A percentile compares a stretch with the other conserved stretches of the same genome.
Evolutionary conservation across 2,888 invertebrate genomes (phyloP).

Genomic region (Rhaphigaster nebulosa): DNA sequence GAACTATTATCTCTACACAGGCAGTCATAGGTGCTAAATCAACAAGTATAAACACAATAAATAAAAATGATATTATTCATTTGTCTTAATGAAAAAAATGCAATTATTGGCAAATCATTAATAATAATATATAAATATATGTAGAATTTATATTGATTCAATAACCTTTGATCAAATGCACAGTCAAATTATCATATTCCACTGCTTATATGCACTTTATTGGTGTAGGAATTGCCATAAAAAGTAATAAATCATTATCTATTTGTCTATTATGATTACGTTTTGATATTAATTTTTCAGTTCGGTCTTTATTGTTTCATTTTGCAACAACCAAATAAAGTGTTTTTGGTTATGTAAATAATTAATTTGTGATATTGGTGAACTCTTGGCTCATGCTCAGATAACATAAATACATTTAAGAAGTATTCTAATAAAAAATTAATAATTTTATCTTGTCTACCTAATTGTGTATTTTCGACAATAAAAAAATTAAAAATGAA

Average conservation of each 20-base stretch:
- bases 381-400: not conserved
- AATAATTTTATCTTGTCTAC: not conserved
- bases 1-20: no score
- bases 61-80: no score
- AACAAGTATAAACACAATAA: no score
- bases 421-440: not conserved
- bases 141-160: no score
- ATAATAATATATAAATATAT: no score
- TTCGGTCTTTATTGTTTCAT: not conserved
- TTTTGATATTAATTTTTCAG: not conserved
- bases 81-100: no score
- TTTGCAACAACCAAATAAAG: not conserved
- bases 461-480: not conserved
- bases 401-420: not conserved
- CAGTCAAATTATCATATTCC: no score
- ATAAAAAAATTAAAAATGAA: not conserved
- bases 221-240: no score
- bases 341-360: not conserved
- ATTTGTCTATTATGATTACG: not conserved
- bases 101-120: no score
- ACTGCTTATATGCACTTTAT: no score
- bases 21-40: no score
- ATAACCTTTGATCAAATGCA: no score
- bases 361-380: not conserved
- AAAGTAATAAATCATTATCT: not conserved